Conservation (phyloP, 2,888 invertebrate species). For the Eristalis tenax region DNA sequence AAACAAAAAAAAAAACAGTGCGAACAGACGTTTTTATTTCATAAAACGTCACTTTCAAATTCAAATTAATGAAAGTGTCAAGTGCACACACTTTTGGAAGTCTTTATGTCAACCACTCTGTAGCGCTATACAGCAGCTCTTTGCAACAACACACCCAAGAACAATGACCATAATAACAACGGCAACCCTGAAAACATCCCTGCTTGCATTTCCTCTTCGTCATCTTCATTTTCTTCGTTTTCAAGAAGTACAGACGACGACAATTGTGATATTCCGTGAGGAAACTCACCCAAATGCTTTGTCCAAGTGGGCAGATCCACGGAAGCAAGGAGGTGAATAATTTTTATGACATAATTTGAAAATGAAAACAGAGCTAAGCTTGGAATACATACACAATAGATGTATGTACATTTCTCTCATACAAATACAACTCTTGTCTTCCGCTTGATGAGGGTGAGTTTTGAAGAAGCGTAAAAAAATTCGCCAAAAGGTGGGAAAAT, state of each 20-base stretch:
- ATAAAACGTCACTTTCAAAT: constrained; percentile 64
- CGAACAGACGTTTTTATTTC: constrained; percentile 41
- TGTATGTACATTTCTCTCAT: not conserved
- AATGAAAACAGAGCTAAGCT: not conserved
- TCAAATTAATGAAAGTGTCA: constrained; percentile 71
- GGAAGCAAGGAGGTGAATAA: constrained; percentile 13
- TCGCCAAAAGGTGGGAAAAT: not conserved
- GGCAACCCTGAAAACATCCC: constrained; percentile 51
- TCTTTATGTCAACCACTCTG: constrained; percentile 51
- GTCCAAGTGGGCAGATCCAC: constrained; percentile 19
- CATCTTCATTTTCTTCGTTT: constrained; percentile 9
- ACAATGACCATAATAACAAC: constrained; percentile 26
- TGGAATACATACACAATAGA: not conserved
- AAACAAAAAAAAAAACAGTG: constrained; percentile 6
- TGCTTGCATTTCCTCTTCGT: constrained; percentile 36
- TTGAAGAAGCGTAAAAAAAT: not conserved
- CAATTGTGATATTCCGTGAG: constrained; percentile 51
- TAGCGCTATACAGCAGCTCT: not conserved
- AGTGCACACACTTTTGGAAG: constrained; percentile 63
- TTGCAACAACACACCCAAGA: constrained; percentile 28
- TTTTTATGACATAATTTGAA: constrained; percentile 39
- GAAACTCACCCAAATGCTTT: constrained; percentile 29
- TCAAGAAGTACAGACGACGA: constrained; percentile 44
- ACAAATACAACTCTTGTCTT: constrained; percentile 14
- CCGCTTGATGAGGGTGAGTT: not conserved